Evolutionary conservation across 2,797 vertebrate species (phyloP).

Genomic region (Sitta carolinensis): DNA sequence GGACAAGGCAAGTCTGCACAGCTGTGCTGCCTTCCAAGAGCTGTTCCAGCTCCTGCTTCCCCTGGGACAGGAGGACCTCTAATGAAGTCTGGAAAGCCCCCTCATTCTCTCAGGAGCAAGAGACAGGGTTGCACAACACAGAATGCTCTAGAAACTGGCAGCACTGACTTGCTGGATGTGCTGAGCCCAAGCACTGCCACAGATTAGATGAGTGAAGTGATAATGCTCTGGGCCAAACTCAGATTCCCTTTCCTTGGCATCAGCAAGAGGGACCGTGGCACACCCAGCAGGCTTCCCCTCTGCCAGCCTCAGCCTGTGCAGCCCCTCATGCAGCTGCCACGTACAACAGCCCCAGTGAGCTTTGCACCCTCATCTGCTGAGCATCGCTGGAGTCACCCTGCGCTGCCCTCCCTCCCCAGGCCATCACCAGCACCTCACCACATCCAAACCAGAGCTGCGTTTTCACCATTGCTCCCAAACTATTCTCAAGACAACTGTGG

Average conservation of each 20-base stretch:
- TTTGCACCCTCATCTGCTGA: neutral
- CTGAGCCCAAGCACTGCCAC: neutral
- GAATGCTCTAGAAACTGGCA: neutral
- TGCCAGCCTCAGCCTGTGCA: neutral
- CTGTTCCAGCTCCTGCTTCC: neutral
- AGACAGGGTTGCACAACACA: neutral
- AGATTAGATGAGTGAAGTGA: neutral
- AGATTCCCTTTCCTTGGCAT: neutral
- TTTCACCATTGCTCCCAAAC: neutral
- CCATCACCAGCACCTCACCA: neutral
- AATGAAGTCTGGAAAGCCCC: neutral
- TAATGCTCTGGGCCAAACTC: neutral
- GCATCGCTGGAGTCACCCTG: neutral
- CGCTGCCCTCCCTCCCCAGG: neutral
- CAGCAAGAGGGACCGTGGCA: neutral
- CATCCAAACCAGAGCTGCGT: neutral
- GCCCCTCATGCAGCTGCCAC: neutral
- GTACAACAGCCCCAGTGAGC: neutral
- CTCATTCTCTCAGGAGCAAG: neutral
- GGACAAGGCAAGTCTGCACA: neutral
- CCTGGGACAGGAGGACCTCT: neutral
- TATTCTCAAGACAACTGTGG: accelerated
- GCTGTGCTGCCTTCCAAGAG: neutral
- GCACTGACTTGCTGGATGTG: too few relatives aligned
- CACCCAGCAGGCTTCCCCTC: neutral